A percentile compares a stretch with the other conserved stretches of the same genome.
Evolutionary conservation across 2,888 invertebrate genomes (phyloP).

Genomic region (Thymelicus acteon): DNA sequence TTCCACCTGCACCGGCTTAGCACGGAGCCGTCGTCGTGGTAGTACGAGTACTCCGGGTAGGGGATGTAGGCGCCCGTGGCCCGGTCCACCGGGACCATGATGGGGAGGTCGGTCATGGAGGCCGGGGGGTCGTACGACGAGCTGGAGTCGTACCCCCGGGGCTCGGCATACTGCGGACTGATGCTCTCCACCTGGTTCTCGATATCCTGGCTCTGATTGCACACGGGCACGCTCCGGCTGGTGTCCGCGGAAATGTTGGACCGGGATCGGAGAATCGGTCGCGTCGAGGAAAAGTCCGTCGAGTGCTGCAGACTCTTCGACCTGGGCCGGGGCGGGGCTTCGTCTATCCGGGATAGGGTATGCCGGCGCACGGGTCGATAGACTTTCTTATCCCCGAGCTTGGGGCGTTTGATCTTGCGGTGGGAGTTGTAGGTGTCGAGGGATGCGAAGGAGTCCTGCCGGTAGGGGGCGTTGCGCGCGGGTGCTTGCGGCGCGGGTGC

Average conservation of each 20-base stretch:
- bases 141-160: slow-evolving; percentile 60
- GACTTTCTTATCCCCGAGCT: slow-evolving; percentile 67
- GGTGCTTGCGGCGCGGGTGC: slow-evolving; percentile 79
- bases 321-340: slow-evolving; percentile 60
- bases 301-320: slow-evolving; percentile 71
- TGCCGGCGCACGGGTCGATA: slow-evolving; percentile 69
- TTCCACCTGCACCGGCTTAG: slow-evolving; percentile 59
- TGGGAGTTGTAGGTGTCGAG: slow-evolving; percentile 78
- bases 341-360: slow-evolving; percentile 78
- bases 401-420: slow-evolving; percentile 64
- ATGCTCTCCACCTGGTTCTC: slow-evolving; percentile 60
- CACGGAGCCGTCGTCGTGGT: slow-evolving; percentile 65
- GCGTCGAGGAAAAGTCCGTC: slow-evolving; percentile 70
- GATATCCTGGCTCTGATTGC: slow-evolving; percentile 71
- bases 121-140: slow-evolving; percentile 67
- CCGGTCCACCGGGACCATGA: slow-evolving; percentile 70
- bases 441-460: slow-evolving; percentile 52
- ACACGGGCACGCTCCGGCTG: slow-evolving; percentile 77
- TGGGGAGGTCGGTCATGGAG: slow-evolving; percentile 73
- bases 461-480: slow-evolving; percentile 67
- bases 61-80: slow-evolving; percentile 71
- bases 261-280: slow-evolving; percentile 67
- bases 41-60: slow-evolving; percentile 73
- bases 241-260: slow-evolving; percentile 78
- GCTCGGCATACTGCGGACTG: slow-evolving; percentile 77